Percentiles rank a stretch among this genome's conserved stretches.
Conservation (phyloP, 1,140 invertebrate species). For the Anastatus disparis region DNA sequence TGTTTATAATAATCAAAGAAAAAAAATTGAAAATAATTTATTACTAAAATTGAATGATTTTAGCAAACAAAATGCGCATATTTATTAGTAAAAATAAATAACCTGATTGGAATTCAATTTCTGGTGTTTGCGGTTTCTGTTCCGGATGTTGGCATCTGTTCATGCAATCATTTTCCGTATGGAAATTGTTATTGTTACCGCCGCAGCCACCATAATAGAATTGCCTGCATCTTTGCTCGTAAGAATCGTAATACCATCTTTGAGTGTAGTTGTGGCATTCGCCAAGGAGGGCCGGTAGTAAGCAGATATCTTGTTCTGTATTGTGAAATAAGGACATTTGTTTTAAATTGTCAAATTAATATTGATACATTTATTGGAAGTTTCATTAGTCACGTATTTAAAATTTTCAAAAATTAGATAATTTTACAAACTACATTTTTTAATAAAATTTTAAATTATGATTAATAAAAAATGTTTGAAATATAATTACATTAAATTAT, state of each 20-base stretch:
- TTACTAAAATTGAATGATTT: too few relatives aligned
- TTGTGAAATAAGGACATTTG: not conserved
- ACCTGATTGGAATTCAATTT: constrained; percentile 57
- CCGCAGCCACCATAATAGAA: constrained; percentile 87
- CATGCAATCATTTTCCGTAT: constrained; percentile 74
- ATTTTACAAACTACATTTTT: too few relatives aligned
- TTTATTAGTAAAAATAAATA: constrained; percentile 8
- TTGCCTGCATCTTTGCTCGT: constrained; percentile 74
- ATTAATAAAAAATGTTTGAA: too few relatives aligned
- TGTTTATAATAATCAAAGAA: too few relatives aligned
- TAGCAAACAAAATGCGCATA: too few relatives aligned
- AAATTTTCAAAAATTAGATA: too few relatives aligned
- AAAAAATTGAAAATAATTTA: too few relatives aligned
- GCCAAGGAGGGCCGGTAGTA: constrained; percentile 79
- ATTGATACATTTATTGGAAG: too few relatives aligned
- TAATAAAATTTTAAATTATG: too few relatives aligned
- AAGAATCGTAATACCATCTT: constrained; percentile 87
- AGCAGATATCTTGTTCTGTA: constrained; percentile 79
- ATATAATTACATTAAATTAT: too few relatives aligned
- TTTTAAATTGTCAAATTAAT: too few relatives aligned
- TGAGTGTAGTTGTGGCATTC: constrained; percentile 82
- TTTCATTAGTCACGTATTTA: too few relatives aligned
- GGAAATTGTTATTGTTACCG: constrained; percentile 85
- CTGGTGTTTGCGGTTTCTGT: constrained; percentile 53
- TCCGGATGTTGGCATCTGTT: constrained; percentile 69